Conservation (phyloP, 2,888 invertebrate species). For the Empis stercorea region DNA sequence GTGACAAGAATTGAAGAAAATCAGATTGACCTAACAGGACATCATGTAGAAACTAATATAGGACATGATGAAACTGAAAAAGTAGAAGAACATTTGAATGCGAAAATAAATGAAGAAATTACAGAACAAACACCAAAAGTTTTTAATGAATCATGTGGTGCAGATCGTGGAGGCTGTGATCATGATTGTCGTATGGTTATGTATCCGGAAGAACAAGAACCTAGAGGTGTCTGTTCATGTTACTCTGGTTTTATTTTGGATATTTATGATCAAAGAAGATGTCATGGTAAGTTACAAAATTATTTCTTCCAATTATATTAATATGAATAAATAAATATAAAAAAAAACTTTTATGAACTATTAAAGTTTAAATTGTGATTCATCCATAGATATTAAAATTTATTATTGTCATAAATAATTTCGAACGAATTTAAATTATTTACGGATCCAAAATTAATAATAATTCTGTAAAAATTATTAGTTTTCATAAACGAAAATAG, state of each 20-base stretch:
- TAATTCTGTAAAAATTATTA: no score
- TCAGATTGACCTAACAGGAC: not conserved
- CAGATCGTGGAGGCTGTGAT: constrained; percentile 38
- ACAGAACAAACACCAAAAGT: constrained; percentile 20
- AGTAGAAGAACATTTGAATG: not conserved
- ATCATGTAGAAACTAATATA: constrained; percentile 1
- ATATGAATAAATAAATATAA: not conserved
- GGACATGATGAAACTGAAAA: constrained; percentile 19
- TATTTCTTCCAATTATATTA: not conserved
- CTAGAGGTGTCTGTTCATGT: constrained; percentile 31
- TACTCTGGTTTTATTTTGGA: constrained; percentile 36
- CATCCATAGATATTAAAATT: no score
- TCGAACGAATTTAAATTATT: no score
- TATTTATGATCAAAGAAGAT: constrained; percentile 31
- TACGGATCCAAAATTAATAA: no score
- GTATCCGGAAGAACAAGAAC: constrained; percentile 29
- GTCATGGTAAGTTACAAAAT: constrained; percentile 24
- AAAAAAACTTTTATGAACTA: no score
- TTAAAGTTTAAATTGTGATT: no score
- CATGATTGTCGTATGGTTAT: constrained; percentile 37
- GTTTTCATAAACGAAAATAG: no score
- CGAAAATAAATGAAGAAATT: constrained; percentile 1
- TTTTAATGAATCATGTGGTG: constrained; percentile 30
- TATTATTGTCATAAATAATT: no score
- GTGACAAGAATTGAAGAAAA: constrained; percentile 5